Evolutionary conservation across 23 tunicate species (phyloP).

Genomic region (Halocynthia aurantium): DNA sequence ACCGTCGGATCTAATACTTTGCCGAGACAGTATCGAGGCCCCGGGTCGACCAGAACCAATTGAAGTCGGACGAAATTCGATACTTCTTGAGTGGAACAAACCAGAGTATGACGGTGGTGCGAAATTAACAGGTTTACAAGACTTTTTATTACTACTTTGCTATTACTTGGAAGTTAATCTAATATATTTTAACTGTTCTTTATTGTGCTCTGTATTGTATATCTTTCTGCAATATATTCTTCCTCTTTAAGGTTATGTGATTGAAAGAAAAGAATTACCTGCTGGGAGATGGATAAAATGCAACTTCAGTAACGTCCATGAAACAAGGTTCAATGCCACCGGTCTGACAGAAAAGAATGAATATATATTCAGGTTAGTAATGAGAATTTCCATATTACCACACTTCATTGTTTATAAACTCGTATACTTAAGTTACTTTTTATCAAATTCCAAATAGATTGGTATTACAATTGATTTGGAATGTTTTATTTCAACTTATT

Average conservation of each 20-base stretch:
- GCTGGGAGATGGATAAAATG: slow-evolving; percentile 80
- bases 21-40: slow-evolving; percentile 69
- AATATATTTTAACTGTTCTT: background rate
- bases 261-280: slow-evolving; percentile 66
- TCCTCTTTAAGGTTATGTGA: slow-evolving; percentile 41
- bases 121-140: slow-evolving; percentile 61
- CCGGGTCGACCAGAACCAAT: slow-evolving; percentile 66
- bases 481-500: background rate
- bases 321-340: slow-evolving; percentile 34
- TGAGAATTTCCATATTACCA: no score
- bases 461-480: background rate
- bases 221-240: background rate
- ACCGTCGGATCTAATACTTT: slow-evolving; percentile 57
- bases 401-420: no score
- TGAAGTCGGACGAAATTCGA: slow-evolving; percentile 46
- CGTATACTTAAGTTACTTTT: no score
- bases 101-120: slow-evolving; percentile 88
- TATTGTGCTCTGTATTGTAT: background rate
- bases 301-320: slow-evolving; percentile 70
- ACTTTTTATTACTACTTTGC: background rate
- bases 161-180: background rate
- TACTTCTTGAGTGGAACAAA: slow-evolving; percentile 57
- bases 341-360: slow-evolving; percentile 57
- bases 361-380: slow-evolving; percentile 34
- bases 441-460: background rate